Evolutionary conservation across 2,888 invertebrate species (phyloP), one percentile per base, ranked within the genome.

Genomic region (Myathropa florea): DNA sequence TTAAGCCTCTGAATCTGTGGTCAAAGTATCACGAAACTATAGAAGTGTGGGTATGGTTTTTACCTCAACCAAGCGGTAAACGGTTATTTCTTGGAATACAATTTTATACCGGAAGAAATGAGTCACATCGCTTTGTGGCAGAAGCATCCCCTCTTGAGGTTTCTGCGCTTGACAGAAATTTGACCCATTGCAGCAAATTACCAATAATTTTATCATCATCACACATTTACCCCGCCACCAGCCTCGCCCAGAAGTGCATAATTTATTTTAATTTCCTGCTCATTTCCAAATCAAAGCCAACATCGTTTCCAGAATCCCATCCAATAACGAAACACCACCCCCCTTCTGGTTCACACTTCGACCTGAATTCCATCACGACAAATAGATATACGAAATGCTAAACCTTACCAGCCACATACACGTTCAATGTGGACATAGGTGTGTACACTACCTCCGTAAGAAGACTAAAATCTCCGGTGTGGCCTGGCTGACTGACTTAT

Each of bases 391-490:
- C 73, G 53, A 68, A 67, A 75, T 81, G 55, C 53, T 53, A 30
- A 79, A 59, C 57, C 18, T 24, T 36, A 30, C 57, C 26, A 33
- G 55, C 61, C 23, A 21, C 55, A 21, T 10, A 12, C 23, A 57
- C 23, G n/a, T 6, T 7, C 65, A 71, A 61, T 60, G 28, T 21
- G 39, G 72, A 10, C 21, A 57, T 10, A 23, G 14, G 6, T 33
- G 10, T 30, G 26, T 23, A 14, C n/a, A 39, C 14, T 4, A n/a
- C 12, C 46, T 72, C 46, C 46, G 12, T 12, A 60, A 80, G 81
- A 76, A 71, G 81, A 76, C 61, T 71, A 28, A 76, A 81, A 84
- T 84, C 76, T 82, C 76, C 84, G 81, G 81, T 68, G 28, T 81
- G 53, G 65, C 64, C 53, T 64, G n/a, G 55, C 55, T 6, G 24